Evolutionary conservation across 1,140 invertebrate species (phyloP).

Genomic region (Lordiphosa clarofinis): DNA sequence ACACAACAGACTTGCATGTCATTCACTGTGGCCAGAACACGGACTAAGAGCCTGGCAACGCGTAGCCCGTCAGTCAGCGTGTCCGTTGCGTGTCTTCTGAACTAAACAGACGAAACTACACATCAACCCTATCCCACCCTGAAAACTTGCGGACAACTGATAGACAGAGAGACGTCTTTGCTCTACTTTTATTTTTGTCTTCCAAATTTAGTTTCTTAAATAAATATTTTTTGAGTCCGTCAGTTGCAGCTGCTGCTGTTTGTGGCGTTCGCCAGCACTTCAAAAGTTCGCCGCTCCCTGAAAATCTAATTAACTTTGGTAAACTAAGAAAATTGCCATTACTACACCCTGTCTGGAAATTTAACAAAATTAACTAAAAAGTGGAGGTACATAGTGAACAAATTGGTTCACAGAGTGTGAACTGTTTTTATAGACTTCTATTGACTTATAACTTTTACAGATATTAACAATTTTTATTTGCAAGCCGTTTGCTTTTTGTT

Average conservation of each 20-base stretch:
- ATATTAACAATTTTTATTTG: no score
- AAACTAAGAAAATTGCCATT: no score
- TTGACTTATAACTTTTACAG: no score
- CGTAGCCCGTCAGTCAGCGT: constrained; percentile 59
- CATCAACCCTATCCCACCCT: background rate
- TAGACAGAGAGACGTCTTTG: constrained; percentile 11
- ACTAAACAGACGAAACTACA: constrained; percentile 16
- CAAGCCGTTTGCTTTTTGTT: no score
- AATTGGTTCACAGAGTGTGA: no score
- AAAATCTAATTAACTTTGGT: constrained; percentile 53
- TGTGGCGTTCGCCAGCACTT: constrained; percentile 24
- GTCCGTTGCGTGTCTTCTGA: constrained; percentile 34
- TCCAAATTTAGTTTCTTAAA: constrained; percentile 19
- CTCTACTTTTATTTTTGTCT: constrained; percentile 21
- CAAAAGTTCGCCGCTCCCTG: constrained; percentile 45
- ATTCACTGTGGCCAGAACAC: constrained; percentile 35
- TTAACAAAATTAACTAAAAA: no score
- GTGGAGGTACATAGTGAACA: no score
- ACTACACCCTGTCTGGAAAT: no score
- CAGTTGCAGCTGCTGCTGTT: constrained; percentile 25
- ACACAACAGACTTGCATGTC: constrained; percentile 45
- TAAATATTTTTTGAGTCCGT: constrained; percentile 17
- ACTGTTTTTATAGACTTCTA: no score
- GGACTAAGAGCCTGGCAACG: constrained; percentile 21
- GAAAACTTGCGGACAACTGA: constrained; percentile 37